These are phyloP conservation scores for Drosophila tani DNA, from an alignment of 1,140 invertebrate species.

Conservation along the genomic window DNA sequence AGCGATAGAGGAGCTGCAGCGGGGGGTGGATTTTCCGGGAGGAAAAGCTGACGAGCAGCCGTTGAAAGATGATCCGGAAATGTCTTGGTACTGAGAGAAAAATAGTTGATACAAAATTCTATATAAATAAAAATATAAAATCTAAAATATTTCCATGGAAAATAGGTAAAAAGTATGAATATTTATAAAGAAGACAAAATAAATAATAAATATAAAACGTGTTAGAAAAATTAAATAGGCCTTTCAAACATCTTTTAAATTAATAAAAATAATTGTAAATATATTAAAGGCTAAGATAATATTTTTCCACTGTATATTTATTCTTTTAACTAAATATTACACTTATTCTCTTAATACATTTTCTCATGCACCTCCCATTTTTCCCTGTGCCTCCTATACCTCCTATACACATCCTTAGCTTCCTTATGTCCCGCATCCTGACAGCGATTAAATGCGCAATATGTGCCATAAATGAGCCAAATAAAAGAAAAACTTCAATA, in stretches of 20 bases:
- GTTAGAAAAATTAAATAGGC: not conserved
- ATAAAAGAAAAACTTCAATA: conserved; percentile 75
- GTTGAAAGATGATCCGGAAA: conserved; percentile 37
- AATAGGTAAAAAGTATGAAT: not conserved
- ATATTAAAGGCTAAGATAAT: not conserved
- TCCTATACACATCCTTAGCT: conserved; percentile 14
- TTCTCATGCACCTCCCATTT: not conserved
- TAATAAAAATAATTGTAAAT: not conserved
- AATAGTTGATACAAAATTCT: not conserved
- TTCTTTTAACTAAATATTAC: not conserved
- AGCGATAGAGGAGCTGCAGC: conserved; percentile 11
- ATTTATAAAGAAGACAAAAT: too few species aligned
- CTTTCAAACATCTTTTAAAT: not conserved
- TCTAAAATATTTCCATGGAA: not conserved
- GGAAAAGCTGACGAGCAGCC: conserved; percentile 32
- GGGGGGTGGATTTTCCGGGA: conserved; percentile 26
- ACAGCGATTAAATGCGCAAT: conserved; percentile 79
- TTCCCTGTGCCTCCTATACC: conserved; percentile 8
- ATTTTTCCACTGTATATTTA: not conserved
- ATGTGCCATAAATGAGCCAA: conserved; percentile 82
- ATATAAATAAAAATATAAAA: too few species aligned
- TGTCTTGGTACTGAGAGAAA: conserved; percentile 13
- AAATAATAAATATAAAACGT: not conserved
- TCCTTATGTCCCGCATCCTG: conserved; percentile 44
- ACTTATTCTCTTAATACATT: not conserved